phyloP scores from a whole-genome alignment of 2,888 invertebrate genomes.

The Eristalinus sepulchralis region DNA sequence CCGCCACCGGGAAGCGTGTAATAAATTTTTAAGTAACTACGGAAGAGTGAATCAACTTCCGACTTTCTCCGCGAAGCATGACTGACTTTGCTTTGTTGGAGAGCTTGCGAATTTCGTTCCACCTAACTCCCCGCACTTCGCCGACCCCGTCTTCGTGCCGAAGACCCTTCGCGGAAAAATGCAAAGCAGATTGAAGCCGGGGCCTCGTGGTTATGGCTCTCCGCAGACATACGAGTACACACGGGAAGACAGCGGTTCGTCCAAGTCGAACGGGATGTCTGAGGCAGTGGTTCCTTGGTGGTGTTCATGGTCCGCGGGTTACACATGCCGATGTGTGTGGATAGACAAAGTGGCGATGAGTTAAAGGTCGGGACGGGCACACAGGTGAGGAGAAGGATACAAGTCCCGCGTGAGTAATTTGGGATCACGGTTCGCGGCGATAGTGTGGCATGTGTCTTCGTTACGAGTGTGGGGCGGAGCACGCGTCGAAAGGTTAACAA shows the following conservation, averaged over 20 bases:
- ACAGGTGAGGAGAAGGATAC: conserved; percentile 62
- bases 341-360: conserved; percentile 42
- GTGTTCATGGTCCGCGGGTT: neutral
- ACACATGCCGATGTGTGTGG: neutral
- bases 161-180: conserved; percentile 31
- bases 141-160: neutral
- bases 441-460: conserved; percentile 14
- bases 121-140: neutral
- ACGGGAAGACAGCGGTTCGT: neutral
- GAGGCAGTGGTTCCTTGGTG: neutral
- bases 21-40: conserved; percentile 70
- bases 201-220: neutral
- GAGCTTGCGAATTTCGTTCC: neutral
- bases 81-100: conserved; percentile 63
- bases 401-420: conserved; percentile 51
- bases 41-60: conserved; percentile 72
- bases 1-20: conserved; percentile 38
- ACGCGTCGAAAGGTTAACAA: conserved; percentile 29
- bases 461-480: conserved; percentile 5
- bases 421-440: conserved; percentile 34
- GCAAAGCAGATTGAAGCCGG: conserved; percentile 41
- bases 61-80: conserved; percentile 72
- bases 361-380: conserved; percentile 34
- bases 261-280: neutral
- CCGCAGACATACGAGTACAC: neutral